These are phyloP conservation scores for Psilanteris sp. DNA, from an alignment of 1,140 invertebrate species.

Conservation along the genomic window DNA sequence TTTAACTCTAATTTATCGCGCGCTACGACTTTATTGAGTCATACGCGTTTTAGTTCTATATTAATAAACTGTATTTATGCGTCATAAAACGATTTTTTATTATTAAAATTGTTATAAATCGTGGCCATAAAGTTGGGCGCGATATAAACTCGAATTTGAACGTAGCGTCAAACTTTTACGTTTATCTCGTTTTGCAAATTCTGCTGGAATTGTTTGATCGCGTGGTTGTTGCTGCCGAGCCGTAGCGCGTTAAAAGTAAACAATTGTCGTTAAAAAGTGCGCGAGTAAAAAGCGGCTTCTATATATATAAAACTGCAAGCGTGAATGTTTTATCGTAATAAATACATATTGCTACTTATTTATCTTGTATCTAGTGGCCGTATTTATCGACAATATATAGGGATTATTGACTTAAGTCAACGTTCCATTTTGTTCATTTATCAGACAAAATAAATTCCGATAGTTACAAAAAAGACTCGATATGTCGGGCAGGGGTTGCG, in stretches of 20 bases:
- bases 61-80: constrained; percentile 21
- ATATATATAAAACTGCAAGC: constrained; percentile 7
- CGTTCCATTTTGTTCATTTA: constrained; percentile 56
- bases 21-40: constrained; percentile 19
- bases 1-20: constrained; percentile 7
- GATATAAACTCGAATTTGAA: too few relatives aligned
- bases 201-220: too few relatives aligned
- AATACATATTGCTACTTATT: constrained; percentile 39
- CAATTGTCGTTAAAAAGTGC: too few relatives aligned
- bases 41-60: constrained; percentile 9
- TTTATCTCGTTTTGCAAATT: too few relatives aligned
- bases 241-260: too few relatives aligned
- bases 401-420: constrained; percentile 51
- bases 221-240: too few relatives aligned
- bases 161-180: too few relatives aligned
- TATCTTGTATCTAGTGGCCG: constrained; percentile 42
- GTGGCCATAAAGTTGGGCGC: too few relatives aligned
- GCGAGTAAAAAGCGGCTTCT: too few relatives aligned
- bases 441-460: constrained; percentile 53
- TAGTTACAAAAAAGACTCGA: constrained; percentile 43
- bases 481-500: constrained; percentile 49
- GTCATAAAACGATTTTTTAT: constrained; percentile 4
- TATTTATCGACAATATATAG: constrained; percentile 42
- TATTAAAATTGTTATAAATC: background rate
- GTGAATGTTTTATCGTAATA: constrained; percentile 27